Base-by-base conservation (phyloP, 2,888 invertebrate genomes). In the Diadromus collaris region DNA sequence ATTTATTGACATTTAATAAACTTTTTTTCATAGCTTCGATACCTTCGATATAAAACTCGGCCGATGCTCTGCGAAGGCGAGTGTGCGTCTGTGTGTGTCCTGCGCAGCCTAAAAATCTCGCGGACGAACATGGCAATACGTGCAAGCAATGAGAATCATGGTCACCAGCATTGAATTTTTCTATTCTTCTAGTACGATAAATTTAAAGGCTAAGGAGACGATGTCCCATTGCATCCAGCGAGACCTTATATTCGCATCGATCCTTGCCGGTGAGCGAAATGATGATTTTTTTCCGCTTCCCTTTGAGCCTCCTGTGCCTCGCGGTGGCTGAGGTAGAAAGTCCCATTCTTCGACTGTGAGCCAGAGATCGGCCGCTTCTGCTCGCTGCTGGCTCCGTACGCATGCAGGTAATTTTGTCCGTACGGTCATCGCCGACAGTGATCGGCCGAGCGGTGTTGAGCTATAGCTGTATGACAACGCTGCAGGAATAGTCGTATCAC, bases 171-270 rank as follows among this genome's bases (percentile, higher is more conserved):
- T 61, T 21, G 41, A 48, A 58, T 64, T 67, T 67, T 71, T 74
- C 48, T 32, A 51, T 63, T 21, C 38, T n/a, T 38, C 29, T 56
- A 21, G 34, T 6, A 67, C 70, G 46, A 71, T 78, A 70, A 75
- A 75, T 78, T 61, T 54, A 46, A 65, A 61, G 65, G 16, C 61
- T 70, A 75, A 67, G 61, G 60, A 56, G 56, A 63, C 60, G 64
- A 51, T 29, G 58, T 51, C 34, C 67, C 19, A 21, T 51, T n/a
- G n/a, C 60, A 21, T n/a, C 63, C 51, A 38, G 21, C 41, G 38
- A 58, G 73, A 51, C 64, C 65, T 65, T 32, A 69, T 64, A 78
- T 60, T 72, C 68, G 56, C 54, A 9, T 56, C 46, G 38, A 58
- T 21, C 58, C 74, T 61, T 65, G 60, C 67, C 56, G 56, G 56